These are phyloP conservation scores for Antennarius striatus DNA, from an alignment of 2,113 vertebrate genomes.

Conservation along the genomic window DNA sequence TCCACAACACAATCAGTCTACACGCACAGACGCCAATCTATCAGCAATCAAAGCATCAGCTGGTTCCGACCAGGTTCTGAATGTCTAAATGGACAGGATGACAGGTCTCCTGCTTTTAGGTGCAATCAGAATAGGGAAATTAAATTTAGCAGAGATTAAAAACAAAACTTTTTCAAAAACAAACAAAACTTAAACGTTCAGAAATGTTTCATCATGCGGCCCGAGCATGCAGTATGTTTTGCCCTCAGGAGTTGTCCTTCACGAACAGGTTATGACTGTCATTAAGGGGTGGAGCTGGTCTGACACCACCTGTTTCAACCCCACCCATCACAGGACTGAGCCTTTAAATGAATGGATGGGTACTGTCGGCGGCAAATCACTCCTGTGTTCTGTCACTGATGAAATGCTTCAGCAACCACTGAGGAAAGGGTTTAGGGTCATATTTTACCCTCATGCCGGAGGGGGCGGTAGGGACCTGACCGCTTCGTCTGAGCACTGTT, in stretches of 20 bases:
- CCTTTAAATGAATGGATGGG: constrained; percentile 27
- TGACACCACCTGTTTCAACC: constrained; percentile 47
- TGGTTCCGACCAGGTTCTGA: too few relatives aligned
- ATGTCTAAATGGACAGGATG: too few relatives aligned
- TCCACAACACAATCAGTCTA: too few relatives aligned
- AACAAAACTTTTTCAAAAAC: too few relatives aligned
- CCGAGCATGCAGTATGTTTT: constrained; percentile 17
- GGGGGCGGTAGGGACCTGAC: constrained; percentile 27
- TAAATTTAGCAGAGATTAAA: too few relatives aligned
- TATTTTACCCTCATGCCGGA: constrained; percentile 31
- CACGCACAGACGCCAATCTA: too few relatives aligned
- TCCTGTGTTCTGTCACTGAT: constrained; percentile 20
- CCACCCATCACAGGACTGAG: not conserved
- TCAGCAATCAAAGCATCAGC: too few relatives aligned
- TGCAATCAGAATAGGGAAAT: too few relatives aligned
- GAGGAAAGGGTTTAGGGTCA: constrained; percentile 11
- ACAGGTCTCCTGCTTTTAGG: too few relatives aligned
- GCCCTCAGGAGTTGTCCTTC: constrained; percentile 17
- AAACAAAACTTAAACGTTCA: too few relatives aligned
- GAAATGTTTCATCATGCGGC: too few relatives aligned
- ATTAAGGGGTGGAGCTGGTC: constrained; percentile 27
- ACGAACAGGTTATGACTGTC: constrained; percentile 27
- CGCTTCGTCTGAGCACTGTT: constrained; percentile 11
- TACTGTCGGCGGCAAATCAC: constrained; percentile 35
- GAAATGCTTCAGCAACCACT: constrained; percentile 16